A percentile compares a stretch with the other conserved stretches of the same genome.
Evolutionary conservation across 1,140 invertebrate species (phyloP).

Genomic region (Leptinotarsa texana): DNA sequence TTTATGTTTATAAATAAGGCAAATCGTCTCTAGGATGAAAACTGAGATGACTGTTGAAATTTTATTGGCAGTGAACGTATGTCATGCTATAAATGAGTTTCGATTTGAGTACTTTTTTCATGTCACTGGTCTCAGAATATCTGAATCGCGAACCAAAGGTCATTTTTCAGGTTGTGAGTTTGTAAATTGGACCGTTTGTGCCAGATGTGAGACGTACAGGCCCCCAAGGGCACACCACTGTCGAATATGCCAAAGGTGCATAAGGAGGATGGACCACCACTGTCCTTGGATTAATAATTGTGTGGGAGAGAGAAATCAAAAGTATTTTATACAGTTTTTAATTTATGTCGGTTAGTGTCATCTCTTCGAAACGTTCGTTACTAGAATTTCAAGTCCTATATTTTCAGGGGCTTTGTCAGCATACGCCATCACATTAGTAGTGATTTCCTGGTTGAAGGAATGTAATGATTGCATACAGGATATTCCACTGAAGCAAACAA

Average conservation of each 20-base stretch:
- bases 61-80: no score
- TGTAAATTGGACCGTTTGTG: conserved; percentile 85
- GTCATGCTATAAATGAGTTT: no score
- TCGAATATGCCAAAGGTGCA: conserved; percentile 84
- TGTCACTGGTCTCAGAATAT: no score
- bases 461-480: conserved; percentile 72
- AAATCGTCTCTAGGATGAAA: no score
- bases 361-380: not conserved
- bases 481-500: conserved; percentile 70
- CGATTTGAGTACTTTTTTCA: no score
- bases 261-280: conserved; percentile 89
- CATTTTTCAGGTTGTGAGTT: conserved; percentile 56
- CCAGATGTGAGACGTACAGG: conserved; percentile 80
- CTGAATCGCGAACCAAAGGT: no score
- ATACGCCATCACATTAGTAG: conserved; percentile 74
- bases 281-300: conserved; percentile 90
- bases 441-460: conserved; percentile 75
- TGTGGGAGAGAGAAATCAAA: conserved; percentile 92
- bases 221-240: conserved; percentile 89
- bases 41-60: no score
- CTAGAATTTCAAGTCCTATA: conserved; percentile 5
- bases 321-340: conserved; percentile 91
- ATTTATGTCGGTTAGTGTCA: conserved; percentile 68
- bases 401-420: conserved; percentile 57
- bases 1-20: no score